Conservation (phyloP, 2,113 vertebrate genomes). For the Myiagra hebetior region DNA sequence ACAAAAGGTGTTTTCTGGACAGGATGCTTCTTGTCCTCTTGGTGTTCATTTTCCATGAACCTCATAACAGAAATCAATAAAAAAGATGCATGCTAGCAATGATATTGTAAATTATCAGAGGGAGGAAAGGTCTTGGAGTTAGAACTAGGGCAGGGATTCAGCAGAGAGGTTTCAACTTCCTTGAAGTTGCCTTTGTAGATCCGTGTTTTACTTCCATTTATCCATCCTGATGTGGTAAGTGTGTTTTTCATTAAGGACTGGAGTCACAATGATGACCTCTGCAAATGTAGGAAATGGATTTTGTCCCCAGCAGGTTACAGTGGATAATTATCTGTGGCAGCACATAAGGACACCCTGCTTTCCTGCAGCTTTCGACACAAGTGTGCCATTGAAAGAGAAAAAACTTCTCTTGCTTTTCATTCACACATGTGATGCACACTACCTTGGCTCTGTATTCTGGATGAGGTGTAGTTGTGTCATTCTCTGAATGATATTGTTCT, state of each 20-base stretch:
- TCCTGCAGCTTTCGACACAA: background rate
- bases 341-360: background rate
- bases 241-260: background rate
- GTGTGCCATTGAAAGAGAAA: background rate
- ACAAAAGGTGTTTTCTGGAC: background rate
- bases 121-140: background rate
- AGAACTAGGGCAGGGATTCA: background rate
- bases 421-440: background rate
- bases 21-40: background rate
- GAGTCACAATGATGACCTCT: background rate
- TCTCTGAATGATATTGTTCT: background rate
- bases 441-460: background rate
- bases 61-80: background rate
- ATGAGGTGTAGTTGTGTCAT: background rate
- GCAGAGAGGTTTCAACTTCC: background rate
- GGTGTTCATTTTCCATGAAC: background rate
- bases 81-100: background rate
- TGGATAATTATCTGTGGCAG: background rate
- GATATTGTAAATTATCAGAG: background rate
- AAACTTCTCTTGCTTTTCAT: background rate
- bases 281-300: background rate
- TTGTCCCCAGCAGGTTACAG: background rate
- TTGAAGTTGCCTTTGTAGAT: background rate
- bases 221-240: background rate
- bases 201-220: background rate